Evolutionary conservation across 2,888 invertebrate species (phyloP), one percentile per base, ranked within the genome.

Genomic region (Lepidonotus clava): DNA sequence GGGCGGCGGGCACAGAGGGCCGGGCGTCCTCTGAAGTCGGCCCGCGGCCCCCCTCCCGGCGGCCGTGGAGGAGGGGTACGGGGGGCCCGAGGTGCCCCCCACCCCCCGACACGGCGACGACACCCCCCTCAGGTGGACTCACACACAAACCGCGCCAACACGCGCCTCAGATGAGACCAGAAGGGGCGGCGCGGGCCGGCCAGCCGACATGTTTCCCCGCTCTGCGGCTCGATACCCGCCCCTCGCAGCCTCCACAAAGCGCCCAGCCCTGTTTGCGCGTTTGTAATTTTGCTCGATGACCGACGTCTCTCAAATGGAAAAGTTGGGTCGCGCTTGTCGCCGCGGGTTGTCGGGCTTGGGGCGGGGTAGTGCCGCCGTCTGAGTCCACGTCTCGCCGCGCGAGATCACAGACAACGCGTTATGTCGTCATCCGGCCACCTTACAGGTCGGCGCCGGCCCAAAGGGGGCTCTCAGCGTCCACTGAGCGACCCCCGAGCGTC

Each of bases 251-350:
- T n/a, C n/a, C 38, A 76, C 38, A 76, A 76, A 76, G 76, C 34
- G 38, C 40, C 4, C 4, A n/a, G 18, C 4, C 11, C 40, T 76
- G 76, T 76, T 76, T 76, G 76, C n/a, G 38, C 38, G 38, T 76
- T 36, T 76, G 76, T 76, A 76, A 76, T 76, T 76, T 76, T 76
- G 76, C 76, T 76, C 76, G 40, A 76, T 76, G 76, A 40, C 76
- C 28, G 40, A 21, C 40, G 76, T 38, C 38, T 76, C 76, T 76
- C 76, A 76, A 76, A 76, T 76, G 76, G 76, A 76, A 76, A 76
- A 76, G 76, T 76, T 76, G 76, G 28, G 76, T 76, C 34, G 76
- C 36, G 40, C 18, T 21, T 34, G 38, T 40, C 36, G 76, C 76
- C 76, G 38, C 76, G 18, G 76, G 76, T 36, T 76, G 76, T 76